Evolutionary conservation across 1,140 invertebrate species (phyloP).

Genomic region (Hesperophylax magnus): DNA sequence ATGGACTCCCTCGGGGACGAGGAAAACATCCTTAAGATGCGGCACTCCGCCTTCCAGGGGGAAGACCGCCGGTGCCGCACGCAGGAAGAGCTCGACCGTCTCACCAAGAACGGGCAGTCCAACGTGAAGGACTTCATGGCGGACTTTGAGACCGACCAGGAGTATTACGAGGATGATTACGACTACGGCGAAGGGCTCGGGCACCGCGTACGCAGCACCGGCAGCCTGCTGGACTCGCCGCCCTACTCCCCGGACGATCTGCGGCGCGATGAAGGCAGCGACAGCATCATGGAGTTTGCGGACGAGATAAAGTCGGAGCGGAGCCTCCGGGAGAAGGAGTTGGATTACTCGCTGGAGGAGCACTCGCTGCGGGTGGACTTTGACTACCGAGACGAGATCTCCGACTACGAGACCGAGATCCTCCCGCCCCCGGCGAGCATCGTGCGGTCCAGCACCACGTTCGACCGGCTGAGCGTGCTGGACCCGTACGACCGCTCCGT

Average conservation of each 20-base stretch:
- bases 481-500: constrained; percentile 37
- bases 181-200: constrained; percentile 51
- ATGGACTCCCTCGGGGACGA: neutral
- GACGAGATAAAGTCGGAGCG: constrained; percentile 31
- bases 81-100: constrained; percentile 23
- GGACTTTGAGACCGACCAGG: constrained; percentile 39
- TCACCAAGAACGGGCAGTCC: neutral
- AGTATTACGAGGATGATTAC: constrained; percentile 55
- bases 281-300: constrained; percentile 44
- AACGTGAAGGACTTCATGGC: constrained; percentile 36
- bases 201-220: constrained; percentile 38
- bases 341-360: constrained; percentile 45
- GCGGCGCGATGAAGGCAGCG: constrained; percentile 28
- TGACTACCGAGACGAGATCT: constrained; percentile 48
- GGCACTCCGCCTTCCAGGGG: neutral
- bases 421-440: neutral
- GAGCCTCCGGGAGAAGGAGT: constrained; percentile 22
- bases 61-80: constrained; percentile 11
- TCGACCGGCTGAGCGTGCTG: constrained; percentile 42
- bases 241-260: constrained; percentile 23
- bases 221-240: constrained; percentile 8
- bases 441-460: constrained; percentile 40
- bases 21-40: constrained; percentile 12
- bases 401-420: constrained; percentile 44
- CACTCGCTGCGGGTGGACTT: constrained; percentile 43